Evolutionary conservation across 1,140 invertebrate species (phyloP).

Genomic region (Drosophila athabasca): DNA sequence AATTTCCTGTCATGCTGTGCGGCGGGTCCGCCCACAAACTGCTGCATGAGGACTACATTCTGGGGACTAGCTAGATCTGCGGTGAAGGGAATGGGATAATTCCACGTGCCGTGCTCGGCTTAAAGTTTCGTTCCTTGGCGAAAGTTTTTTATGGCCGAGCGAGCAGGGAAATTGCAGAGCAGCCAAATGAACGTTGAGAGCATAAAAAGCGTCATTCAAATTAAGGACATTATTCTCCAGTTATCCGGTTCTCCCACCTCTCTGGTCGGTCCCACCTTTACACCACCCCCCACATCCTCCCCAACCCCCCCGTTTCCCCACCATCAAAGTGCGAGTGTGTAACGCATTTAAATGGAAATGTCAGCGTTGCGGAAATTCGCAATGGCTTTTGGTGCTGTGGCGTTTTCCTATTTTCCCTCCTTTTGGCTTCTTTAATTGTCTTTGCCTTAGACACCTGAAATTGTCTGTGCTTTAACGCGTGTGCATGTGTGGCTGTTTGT

Average conservation of each 20-base stretch:
- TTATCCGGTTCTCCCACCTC: slow-evolving; percentile 4
- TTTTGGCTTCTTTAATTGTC: slow-evolving; percentile 65
- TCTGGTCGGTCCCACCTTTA: neutral
- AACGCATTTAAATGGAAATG: slow-evolving; percentile 65
- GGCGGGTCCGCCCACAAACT: slow-evolving; percentile 22
- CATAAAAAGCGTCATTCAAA: slow-evolving; percentile 77
- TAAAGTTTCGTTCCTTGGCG: slow-evolving; percentile 18
- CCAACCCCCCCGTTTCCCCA: neutral
- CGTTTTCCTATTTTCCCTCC: slow-evolving; percentile 4
- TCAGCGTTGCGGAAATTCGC: slow-evolving; percentile 54
- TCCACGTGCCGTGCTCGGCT: slow-evolving; percentile 36
- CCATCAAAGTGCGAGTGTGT: slow-evolving; percentile 40
- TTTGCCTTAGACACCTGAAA: slow-evolving; percentile 18
- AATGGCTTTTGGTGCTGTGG: slow-evolving; percentile 24
- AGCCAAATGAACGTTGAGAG: slow-evolving; percentile 39
- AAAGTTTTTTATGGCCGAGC: slow-evolving; percentile 61
- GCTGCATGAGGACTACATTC: slow-evolving; percentile 8
- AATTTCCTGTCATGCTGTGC: slow-evolving; percentile 54
- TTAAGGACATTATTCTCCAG: slow-evolving; percentile 65
- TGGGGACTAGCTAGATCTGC: slow-evolving; percentile 27
- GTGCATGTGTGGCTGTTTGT: slow-evolving; percentile 21
- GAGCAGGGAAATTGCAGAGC: slow-evolving; percentile 18
- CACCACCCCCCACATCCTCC: neutral
- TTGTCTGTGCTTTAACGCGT: neutral
- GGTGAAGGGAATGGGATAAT: neutral